Percentiles rank a stretch among this genome's conserved stretches.
Evolutionary conservation across 2,888 invertebrate species (phyloP).

Genomic region (Villa cingulata): DNA sequence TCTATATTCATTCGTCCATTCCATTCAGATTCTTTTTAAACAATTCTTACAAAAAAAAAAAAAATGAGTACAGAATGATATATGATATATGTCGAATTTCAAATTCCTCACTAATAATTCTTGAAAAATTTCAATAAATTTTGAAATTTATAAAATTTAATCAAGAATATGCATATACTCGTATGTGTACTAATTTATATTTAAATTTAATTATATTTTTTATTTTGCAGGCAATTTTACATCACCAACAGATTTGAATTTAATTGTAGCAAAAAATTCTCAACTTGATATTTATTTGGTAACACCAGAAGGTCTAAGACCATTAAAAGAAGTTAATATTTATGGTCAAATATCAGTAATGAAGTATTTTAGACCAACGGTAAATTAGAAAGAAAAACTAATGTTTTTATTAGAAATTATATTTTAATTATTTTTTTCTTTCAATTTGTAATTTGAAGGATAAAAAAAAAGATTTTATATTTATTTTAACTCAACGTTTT

Average conservation of each 20-base stretch:
- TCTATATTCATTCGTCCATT: no score
- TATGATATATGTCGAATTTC: no score
- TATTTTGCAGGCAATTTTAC: constrained; percentile 82
- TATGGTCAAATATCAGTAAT: constrained; percentile 91
- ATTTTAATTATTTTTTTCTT: not conserved
- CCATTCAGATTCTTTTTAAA: no score
- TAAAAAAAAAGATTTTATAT: constrained; percentile 82
- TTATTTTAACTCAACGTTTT: constrained; percentile 84
- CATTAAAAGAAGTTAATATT: constrained; percentile 87
- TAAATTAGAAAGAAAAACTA: constrained; percentile 40
- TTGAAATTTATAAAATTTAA: no score
- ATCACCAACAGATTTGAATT: constrained; percentile 81
- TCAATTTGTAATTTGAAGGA: constrained; percentile 41
- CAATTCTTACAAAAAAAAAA: no score
- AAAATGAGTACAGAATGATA: no score
- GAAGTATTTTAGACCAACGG: constrained; percentile 84
- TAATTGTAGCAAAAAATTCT: constrained; percentile 90
- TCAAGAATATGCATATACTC: no score
- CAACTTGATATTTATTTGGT: constrained; percentile 90
- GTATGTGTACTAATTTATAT: no score
- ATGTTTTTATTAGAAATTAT: not conserved
- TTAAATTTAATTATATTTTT: no score
- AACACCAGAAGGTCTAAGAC: constrained; percentile 87
- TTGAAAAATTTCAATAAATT: no score
- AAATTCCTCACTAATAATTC: no score